These are phyloP conservation scores for Silurus meridionalis DNA, from an alignment of 2,113 vertebrate genomes.

Conservation along the genomic window DNA sequence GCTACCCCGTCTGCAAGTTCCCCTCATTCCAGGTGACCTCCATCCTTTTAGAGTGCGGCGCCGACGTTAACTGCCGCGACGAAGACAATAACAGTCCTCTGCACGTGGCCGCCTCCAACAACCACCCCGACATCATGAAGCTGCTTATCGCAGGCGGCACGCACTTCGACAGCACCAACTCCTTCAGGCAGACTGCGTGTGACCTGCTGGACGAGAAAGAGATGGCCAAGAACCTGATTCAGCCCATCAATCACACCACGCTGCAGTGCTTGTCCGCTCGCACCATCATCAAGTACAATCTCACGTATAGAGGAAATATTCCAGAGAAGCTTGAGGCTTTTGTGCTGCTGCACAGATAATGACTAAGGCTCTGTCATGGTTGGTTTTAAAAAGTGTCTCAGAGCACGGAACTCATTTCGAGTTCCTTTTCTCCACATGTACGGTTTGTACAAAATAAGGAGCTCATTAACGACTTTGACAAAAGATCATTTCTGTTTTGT, in stretches of 20 bases:
- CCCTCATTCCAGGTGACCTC: constrained; percentile 93
- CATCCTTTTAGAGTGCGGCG: constrained; percentile 93
- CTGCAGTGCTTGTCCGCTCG: constrained; percentile 97
- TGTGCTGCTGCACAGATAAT: constrained; percentile 95
- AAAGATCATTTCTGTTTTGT: constrained; percentile 59
- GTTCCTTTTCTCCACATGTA: constrained; percentile 1
- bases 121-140: constrained; percentile 98
- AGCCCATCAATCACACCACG: constrained; percentile 96
- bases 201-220: constrained; percentile 96
- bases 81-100: constrained; percentile 92
- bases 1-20: constrained; percentile 97
- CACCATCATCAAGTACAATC: constrained; percentile 87
- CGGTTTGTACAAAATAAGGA: constrained; percentile 10
- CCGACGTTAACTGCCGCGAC: constrained; percentile 89
- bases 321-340: constrained; percentile 95
- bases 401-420: constrained; percentile 4
- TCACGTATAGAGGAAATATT: constrained; percentile 86
- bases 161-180: constrained; percentile 97
- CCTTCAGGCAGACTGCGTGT: constrained; percentile 87
- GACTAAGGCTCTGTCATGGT: constrained; percentile 7
- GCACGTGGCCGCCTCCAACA: constrained; percentile 93
- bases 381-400: background rate
- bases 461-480: constrained; percentile 60
- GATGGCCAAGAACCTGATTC: constrained; percentile 94
- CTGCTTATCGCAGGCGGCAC: constrained; percentile 91